A percentile compares a stretch with the other conserved stretches of the same genome.
phyloP scores from a whole-genome alignment of 2,797 vertebrate genomes.

The Rhabdophis nuchalis region DNA sequence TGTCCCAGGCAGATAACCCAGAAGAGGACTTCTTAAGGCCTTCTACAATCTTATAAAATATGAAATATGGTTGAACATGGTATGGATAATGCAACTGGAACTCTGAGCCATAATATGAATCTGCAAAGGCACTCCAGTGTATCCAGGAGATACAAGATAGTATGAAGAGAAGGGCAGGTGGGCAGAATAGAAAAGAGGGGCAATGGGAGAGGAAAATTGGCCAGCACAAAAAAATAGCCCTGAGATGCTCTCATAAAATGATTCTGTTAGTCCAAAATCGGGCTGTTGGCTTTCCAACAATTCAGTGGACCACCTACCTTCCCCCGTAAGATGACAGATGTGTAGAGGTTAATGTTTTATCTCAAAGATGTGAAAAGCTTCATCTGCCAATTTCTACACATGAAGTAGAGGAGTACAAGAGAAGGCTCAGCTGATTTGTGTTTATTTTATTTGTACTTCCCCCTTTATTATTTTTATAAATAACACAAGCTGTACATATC shows the following conservation, averaged over 20 bases:
- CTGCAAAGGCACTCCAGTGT: background rate
- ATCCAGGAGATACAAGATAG: slow-evolving; percentile 17
- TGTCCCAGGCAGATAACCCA: background rate
- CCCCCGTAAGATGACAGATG: background rate
- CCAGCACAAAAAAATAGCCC: background rate
- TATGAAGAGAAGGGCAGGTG: background rate
- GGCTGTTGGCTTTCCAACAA: background rate
- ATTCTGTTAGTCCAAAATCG: background rate
- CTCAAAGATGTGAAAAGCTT: background rate
- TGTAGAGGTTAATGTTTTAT: background rate
- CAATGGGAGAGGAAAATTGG: background rate
- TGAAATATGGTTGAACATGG: background rate
- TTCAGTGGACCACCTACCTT: background rate
- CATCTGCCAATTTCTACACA: background rate
- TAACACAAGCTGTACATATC: background rate
- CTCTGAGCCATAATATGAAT: background rate
- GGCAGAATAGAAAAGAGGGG: background rate
- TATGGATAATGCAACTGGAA: background rate
- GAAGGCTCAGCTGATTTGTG: background rate
- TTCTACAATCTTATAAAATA: background rate
- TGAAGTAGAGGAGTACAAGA: background rate
- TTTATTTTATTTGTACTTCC: background rate
- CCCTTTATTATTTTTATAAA: background rate
- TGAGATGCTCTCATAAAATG: slow-evolving; percentile 13
- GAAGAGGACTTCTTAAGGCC: background rate